Conservation (phyloP, 2,888 invertebrate species). For the Syrphus vitripennis region DNA sequence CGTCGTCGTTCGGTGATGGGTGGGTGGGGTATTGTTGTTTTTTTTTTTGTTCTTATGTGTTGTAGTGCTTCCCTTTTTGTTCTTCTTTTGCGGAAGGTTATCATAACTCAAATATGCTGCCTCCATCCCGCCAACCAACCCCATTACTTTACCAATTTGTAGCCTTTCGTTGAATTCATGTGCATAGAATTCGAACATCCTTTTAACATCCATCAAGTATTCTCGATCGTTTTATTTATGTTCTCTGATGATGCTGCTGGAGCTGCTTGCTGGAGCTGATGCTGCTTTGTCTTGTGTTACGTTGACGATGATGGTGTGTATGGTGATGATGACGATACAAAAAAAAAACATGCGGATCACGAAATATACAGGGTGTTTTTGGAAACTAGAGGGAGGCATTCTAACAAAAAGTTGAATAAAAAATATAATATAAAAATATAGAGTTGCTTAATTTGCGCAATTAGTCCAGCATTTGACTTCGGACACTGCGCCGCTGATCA, state of each 20-base stretch:
- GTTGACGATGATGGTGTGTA: neutral
- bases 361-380: neutral
- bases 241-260: conserved; percentile 44
- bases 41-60: neutral
- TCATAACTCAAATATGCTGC: conserved; percentile 57
- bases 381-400: too few species aligned
- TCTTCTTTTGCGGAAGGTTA: conserved; percentile 57
- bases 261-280: conserved; percentile 1
- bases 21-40: conserved; percentile 9
- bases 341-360: neutral
- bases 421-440: too few species aligned
- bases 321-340: conserved; percentile 16
- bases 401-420: too few species aligned
- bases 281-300: neutral
- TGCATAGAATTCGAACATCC: conserved; percentile 58
- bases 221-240: conserved; percentile 67
- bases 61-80: neutral
- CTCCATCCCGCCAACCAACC: conserved; percentile 1
- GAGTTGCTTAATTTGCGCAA: too few species aligned
- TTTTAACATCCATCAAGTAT: conserved; percentile 57
- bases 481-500: too few species aligned
- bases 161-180: conserved; percentile 51
- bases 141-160: conserved; percentile 55
- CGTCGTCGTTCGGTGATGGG: neutral
- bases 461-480: too few species aligned